Conservation (phyloP, 2,888 invertebrate genomes). For the Luperina nickerlii region DNA sequence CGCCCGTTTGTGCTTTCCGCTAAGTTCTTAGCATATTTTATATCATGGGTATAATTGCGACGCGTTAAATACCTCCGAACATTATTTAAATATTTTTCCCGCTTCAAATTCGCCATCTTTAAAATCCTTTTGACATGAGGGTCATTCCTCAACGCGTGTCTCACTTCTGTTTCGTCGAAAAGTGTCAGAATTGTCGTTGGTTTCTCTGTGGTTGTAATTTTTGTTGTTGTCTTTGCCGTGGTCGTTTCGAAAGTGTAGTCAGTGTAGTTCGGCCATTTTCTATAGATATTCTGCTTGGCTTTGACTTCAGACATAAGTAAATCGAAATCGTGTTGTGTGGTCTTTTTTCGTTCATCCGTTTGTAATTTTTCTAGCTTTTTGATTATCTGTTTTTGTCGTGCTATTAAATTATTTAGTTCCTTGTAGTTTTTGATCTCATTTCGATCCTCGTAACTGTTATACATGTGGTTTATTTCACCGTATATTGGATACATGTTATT, state of each 20-base stretch:
- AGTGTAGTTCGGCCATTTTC: conserved; percentile 13
- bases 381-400: conserved; percentile 65
- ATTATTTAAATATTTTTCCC: conserved; percentile 67
- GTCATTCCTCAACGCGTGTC: conserved; percentile 72
- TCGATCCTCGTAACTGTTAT: conserved; percentile 12
- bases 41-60: neutral
- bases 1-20: neutral
- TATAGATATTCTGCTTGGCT: neutral
- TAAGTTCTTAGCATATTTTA: neutral
- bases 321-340: conserved; percentile 59
- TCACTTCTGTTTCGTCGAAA: conserved; percentile 77
- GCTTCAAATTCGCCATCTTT: conserved; percentile 74
- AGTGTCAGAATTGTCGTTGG: conserved; percentile 68
- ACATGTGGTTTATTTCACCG: neutral
- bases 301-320: neutral
- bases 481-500: neutral
- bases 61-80: neutral
- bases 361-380: conserved; percentile 56
- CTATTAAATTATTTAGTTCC: conserved; percentile 38
- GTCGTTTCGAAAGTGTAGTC: conserved; percentile 33
- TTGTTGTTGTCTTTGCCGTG: neutral
- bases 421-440: neutral
- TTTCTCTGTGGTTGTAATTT: conserved; percentile 28
- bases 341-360: neutral
- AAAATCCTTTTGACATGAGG: conserved; percentile 78